Base-by-base conservation (phyloP, 2,888 invertebrate genomes). In the Eupithecia centaureata region DNA sequence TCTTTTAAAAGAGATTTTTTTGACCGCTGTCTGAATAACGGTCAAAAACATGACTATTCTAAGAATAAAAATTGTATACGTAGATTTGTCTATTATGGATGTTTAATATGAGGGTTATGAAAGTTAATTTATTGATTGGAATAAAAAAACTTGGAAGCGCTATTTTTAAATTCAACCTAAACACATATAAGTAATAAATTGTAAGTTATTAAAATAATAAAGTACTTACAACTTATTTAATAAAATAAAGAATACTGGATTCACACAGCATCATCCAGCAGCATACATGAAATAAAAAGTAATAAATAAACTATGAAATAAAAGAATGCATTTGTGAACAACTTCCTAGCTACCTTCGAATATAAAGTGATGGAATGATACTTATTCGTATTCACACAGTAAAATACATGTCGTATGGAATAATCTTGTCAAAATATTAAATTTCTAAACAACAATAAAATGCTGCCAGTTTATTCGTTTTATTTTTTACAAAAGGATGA, bases 71-170 rank as follows among this genome's bases (percentile, higher is more conserved):
- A 70, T 64, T 67, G 74, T 76, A 74, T 76, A 76, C 74, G 74
- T 74, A 74, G 74, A 72, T 68, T 62, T 64, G 73, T 71, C 68
- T 75, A 73, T 73, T 74, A 72, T 65, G 63, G 65, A 68, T 74
- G 70, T 72, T 69, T 70, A 65, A 69, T 70, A 73, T 74, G 74
- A 76, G 76, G 76, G 76, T 76, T 72, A 66, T 66, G 65, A 70
- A 69, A 61, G 47, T 30, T 74, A 72, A 72, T 69, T 72, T 72
- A 73, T 74, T 67, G 22, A 68, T 72, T 63, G 63, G 59, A 65
- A 64, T 30, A 33, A 33, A 56, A 67, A 22, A 33, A 62, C 22
- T n/a, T 32, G 30, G 10, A 32, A 33, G 30, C 32, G 30, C 32
- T 57, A 28, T 57, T 32, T n/a, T 32, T 22, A 57, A 25, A 38